Percentiles rank a stretch among this genome's conserved stretches.
Conservation (phyloP, 2,797 vertebrate species). For the Gila robusta region DNA sequence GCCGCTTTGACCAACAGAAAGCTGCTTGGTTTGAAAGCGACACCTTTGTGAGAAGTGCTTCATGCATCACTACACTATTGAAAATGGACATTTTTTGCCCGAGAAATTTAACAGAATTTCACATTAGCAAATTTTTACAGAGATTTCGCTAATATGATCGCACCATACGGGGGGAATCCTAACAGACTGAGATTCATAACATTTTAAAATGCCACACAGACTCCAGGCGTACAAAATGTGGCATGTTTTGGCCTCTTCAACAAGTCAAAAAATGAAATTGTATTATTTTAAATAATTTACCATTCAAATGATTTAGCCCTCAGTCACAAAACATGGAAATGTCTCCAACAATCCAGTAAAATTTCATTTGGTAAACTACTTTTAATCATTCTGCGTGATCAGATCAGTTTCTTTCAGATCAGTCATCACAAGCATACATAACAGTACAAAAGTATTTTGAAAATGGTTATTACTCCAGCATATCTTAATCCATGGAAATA, state of each 20-base stretch:
- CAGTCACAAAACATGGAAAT: slow-evolving; percentile 28
- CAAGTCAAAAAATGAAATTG: neutral
- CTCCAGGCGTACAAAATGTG: slow-evolving; percentile 23
- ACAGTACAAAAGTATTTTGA: slow-evolving; percentile 18
- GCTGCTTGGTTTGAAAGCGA: neutral
- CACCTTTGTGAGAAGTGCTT: neutral
- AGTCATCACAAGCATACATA: slow-evolving; percentile 1
- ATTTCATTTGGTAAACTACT: slow-evolving; percentile 47
- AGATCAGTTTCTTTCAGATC: neutral
- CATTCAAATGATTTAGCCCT: slow-evolving; percentile 39
- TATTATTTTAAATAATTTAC: slow-evolving; percentile 39
- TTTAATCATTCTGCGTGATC: slow-evolving; percentile 23
- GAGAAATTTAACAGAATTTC: neutral
- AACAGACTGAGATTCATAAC: slow-evolving; percentile 16
- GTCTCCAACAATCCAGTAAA: slow-evolving; percentile 22
- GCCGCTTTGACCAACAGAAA: neutral
- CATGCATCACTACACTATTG: neutral
- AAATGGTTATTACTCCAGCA: slow-evolving; percentile 24
- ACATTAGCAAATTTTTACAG: too few species aligned
- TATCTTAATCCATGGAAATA: slow-evolving; percentile 38
- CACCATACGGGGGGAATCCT: slow-evolving; percentile 35
- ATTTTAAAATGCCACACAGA: slow-evolving; percentile 38
- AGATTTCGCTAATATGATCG: neutral
- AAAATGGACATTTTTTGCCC: neutral
- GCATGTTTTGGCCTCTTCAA: slow-evolving; percentile 1